Evolutionary conservation across 2,113 vertebrate species (phyloP).

Genomic region (Etia nguti): DNA sequence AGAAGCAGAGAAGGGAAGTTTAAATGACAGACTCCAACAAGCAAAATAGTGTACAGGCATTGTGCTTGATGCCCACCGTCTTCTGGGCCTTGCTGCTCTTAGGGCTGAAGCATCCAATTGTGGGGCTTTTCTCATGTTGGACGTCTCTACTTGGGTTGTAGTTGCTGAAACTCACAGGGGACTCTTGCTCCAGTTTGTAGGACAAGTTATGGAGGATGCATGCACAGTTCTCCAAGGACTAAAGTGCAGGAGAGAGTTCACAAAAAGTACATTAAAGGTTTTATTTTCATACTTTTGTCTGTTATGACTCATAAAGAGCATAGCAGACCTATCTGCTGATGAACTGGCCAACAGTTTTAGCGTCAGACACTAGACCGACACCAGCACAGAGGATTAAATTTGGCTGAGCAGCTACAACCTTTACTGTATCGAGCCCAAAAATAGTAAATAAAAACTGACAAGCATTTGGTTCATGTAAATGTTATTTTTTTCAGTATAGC

Average conservation of each 20-base stretch:
- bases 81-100: constrained; percentile 76
- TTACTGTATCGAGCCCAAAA: not conserved
- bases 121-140: constrained; percentile 53
- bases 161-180: constrained; percentile 74
- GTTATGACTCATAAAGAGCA: not conserved
- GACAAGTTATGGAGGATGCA: constrained; percentile 93
- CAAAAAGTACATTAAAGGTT: not conserved
- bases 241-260: not conserved
- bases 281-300: not conserved
- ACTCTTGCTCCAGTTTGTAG: constrained; percentile 83
- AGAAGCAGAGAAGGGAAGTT: not conserved
- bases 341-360: not conserved
- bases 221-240: constrained; percentile 93
- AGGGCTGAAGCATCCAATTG: constrained; percentile 87
- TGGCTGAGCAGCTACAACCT: not conserved
- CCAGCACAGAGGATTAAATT: not conserved
- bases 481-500: not conserved
- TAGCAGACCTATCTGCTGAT: not conserved
- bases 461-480: not conserved
- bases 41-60: not conserved
- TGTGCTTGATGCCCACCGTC: constrained; percentile 26
- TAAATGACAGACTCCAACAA: not conserved
- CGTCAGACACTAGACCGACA: not conserved
- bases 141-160: constrained; percentile 41
- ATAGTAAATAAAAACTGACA: not conserved